Base-by-base conservation (phyloP, 2,888 invertebrate species). In the Drosophila silvestris region DNA sequence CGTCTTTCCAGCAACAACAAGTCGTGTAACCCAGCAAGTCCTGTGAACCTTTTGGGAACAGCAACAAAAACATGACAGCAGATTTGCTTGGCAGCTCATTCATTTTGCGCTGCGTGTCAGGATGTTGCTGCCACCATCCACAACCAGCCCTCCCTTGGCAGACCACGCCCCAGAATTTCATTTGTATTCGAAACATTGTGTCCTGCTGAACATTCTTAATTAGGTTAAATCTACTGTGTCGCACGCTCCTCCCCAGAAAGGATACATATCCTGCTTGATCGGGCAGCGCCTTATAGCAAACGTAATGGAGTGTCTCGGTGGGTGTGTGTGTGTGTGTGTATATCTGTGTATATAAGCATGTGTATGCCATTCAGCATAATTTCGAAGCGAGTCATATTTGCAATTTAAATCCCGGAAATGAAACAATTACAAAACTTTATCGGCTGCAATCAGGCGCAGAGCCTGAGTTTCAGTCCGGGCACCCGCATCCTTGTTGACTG, bases 121-220 rank as follows among this genome's bases (percentile, higher is more conserved):
- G 74, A 73, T 88, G 75, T 82, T 63, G 44, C 51, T n/a, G 30
- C 26, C 50, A 26, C 53, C 54, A 33, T 44, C 44, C 56, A 50
- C 37, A 57, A 32, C 64, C 64, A 53, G 28, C 39, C 26, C 54
- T 51, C 14, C 4, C 22, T 16, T 9, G 47, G 9, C 22, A 26
- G 58, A 37, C 66, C 72, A 72, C 68, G 61, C 59, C 70, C 73
- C 35, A 71, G 56, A 85, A 76, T 89, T 89, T 85, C 91, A 91
- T 92, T 92, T 92, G 87, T 92, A 92, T 92, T 91, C 92, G 91
- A 82, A 85, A 77, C 89, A 82, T 81, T 86, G 83, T 90, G 92
- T 92, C 90, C 91, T 92, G 91, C 90, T 91, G 84, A 92, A 92
- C 91, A 91, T 91, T 92, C 92, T 92, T 92, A 92, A 92, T 92